These are phyloP conservation scores for Harpalus rufipes DNA, from an alignment of 2,888 invertebrate species.

Conservation along the genomic window DNA sequence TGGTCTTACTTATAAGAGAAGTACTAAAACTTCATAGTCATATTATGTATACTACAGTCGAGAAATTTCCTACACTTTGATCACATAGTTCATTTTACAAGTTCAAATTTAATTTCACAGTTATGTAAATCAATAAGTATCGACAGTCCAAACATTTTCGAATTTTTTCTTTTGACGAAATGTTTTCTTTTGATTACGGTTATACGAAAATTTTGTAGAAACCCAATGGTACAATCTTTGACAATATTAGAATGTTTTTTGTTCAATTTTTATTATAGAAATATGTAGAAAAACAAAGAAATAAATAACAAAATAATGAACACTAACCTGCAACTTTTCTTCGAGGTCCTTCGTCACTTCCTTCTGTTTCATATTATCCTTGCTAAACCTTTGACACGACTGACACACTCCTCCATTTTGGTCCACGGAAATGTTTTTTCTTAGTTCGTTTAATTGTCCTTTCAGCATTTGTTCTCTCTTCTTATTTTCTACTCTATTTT, in stretches of 20 bases:
- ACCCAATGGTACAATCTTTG: background rate
- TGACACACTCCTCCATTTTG: conserved; percentile 40
- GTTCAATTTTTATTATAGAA: background rate
- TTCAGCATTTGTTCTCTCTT: conserved; percentile 37
- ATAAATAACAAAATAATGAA: background rate
- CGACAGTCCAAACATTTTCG: no score
- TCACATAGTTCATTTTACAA: background rate
- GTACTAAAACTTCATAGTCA: no score
- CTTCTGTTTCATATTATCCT: conserved; percentile 48
- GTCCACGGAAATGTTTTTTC: conserved; percentile 21
- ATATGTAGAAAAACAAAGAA: background rate
- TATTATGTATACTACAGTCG: no score
- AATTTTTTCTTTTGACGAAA: no score
- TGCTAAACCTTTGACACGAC: conserved; percentile 44
- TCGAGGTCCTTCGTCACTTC: conserved; percentile 59
- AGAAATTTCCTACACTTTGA: no score
- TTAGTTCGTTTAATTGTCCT: conserved; percentile 43
- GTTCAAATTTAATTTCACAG: background rate
- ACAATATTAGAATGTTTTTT: background rate
- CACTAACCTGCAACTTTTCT: conserved; percentile 62
- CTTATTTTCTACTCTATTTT: conserved; percentile 16
- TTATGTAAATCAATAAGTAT: no score
- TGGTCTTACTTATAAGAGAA: no score
- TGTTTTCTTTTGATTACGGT: background rate
- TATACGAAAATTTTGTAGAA: background rate